Conservation (phyloP, 1,140 invertebrate genomes). For the Platorchestia sp. region DNA sequence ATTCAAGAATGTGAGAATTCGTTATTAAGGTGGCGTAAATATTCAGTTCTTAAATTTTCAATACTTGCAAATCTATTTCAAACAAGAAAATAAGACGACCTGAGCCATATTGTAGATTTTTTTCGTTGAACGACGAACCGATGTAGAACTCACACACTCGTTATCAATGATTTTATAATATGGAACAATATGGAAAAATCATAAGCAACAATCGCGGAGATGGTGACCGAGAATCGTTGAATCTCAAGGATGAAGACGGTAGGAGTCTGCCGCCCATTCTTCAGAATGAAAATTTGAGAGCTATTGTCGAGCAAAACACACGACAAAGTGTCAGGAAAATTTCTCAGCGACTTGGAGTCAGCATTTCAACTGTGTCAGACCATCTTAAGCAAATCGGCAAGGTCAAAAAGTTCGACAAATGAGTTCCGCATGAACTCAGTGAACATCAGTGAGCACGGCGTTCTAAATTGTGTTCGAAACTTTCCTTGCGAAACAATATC, state of each 20-base stretch:
- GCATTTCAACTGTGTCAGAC: constrained; percentile 22
- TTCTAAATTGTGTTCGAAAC: constrained; percentile 5
- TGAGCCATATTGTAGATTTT: too few relatives aligned
- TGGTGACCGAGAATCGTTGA: too few relatives aligned
- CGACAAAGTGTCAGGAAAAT: constrained; percentile 3
- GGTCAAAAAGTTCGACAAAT: not conserved
- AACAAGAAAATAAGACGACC: too few relatives aligned
- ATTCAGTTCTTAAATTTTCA: too few relatives aligned
- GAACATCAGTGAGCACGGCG: not conserved
- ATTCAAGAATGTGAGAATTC: too few relatives aligned
- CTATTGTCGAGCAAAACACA: constrained; percentile 13
- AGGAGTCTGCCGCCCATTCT: not conserved
- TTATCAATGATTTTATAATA: too few relatives aligned
- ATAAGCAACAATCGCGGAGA: too few relatives aligned
- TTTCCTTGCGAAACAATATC: not conserved
- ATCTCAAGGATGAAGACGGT: not conserved
- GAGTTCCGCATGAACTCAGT: not conserved
- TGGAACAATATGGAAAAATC: too few relatives aligned
- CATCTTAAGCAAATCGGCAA: constrained; percentile 51
- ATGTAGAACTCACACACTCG: too few relatives aligned
- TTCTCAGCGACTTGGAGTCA: not conserved
- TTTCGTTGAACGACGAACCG: too few relatives aligned
- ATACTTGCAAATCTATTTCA: too few relatives aligned
- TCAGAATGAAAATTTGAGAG: constrained; percentile 40
- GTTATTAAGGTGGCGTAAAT: too few relatives aligned